A percentile compares a stretch with the other conserved stretches of the same genome.
Evolutionary conservation across 2,797 vertebrate species (phyloP).

Genomic region (Mastacembelus armatus): DNA sequence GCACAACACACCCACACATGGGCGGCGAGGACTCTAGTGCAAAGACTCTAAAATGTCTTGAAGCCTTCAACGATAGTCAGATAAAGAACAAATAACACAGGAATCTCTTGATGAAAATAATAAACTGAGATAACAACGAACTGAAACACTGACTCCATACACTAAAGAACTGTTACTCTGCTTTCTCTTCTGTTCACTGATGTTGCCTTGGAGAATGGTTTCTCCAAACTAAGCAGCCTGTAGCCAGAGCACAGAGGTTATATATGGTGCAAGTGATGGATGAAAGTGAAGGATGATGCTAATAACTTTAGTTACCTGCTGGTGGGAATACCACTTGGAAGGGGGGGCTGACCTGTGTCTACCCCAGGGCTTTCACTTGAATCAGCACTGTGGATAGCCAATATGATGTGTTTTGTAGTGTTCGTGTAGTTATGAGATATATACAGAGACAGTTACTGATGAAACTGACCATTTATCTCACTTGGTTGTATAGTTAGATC

Average conservation of each 20-base stretch:
- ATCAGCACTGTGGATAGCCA: conserved; percentile 58
- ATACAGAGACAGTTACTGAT: too few relatives aligned
- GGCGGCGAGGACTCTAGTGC: background rate
- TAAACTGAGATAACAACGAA: too few relatives aligned
- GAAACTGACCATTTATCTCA: too few relatives aligned
- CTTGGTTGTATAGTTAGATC: too few relatives aligned
- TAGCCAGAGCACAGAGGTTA: background rate
- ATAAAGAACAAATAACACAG: background rate
- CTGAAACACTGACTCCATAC: background rate
- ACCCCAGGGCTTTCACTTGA: background rate
- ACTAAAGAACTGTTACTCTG: background rate
- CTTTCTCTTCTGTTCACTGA: background rate
- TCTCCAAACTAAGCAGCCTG: background rate
- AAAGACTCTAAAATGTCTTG: background rate
- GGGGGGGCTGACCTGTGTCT: background rate
- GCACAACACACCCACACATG: background rate
- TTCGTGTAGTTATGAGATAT: too few relatives aligned
- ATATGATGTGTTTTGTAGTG: background rate
- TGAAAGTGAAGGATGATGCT: background rate
- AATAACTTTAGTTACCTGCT: background rate
- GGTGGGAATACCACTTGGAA: conserved; percentile 1
- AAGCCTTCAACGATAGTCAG: conserved; percentile 2
- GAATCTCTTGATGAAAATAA: background rate
- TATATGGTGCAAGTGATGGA: background rate
- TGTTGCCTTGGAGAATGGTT: background rate